Evolutionary conservation across 2,797 vertebrate genomes (phyloP), one percentile per base, ranked within the genome.

Genomic region (Aselliscus stoliczkanus): DNA sequence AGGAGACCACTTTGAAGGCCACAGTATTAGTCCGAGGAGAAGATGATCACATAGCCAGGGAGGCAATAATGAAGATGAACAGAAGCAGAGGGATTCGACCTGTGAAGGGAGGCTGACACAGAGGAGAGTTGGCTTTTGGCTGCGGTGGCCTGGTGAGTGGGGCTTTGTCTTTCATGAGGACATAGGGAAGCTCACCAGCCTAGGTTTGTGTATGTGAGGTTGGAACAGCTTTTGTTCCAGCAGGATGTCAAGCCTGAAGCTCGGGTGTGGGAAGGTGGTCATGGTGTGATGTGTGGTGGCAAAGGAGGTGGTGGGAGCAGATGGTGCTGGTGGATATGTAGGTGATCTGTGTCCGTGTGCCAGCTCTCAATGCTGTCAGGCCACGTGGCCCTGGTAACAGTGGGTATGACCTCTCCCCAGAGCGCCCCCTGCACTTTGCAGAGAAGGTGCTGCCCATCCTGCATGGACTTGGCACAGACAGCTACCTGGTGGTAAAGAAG

Each of bases 361-460:
- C 58, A 52, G 84, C 15, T 39, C 75, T 77, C 31, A 13, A 84
- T 44, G n/a, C 31, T 13, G 4, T 64, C 56, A 5, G 7, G 62
- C 54, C n/a, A 1, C 3, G 4, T 58, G 62, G 54, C 34, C 11
- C 17, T 27, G 23, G 67, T 95, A 88, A 95, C 67, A 17, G 47
- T 18, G 17, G 39, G 23, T 84, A 12, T 91, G 79, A 31, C 39
- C 62, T 93, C 56, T 82, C 88, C 27, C 13, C 98, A 99, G 99
- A 99, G 72, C 99, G 99, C 0, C 99, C 99, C 0, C 97, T 99
- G 97, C 99, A 99, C 98, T 99, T 99, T 97, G 98, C 98, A 4
- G 99, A 99, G 97, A 99, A 99, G 73, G 99, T 99, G 14, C 98
- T 99, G 44, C 99, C 99, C 95, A 99, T 99, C 64, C 72, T 99